A percentile compares a stretch with the other conserved stretches of the same genome.
Conservation (phyloP, 1,140 invertebrate genomes). For the Polyergus mexicanus region DNA sequence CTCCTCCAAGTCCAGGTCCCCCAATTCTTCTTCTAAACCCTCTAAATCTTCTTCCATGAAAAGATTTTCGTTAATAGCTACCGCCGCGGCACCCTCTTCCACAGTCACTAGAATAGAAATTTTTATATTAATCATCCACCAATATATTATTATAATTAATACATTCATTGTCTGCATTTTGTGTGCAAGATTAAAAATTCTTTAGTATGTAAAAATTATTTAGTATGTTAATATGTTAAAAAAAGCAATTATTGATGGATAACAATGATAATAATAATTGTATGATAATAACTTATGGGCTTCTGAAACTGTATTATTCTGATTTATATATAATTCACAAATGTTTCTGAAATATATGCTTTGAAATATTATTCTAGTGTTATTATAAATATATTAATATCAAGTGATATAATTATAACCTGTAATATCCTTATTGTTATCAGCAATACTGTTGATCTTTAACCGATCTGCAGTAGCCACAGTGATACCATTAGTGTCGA, state of each 20-base stretch:
- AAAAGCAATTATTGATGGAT: background rate
- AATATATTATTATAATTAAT: background rate
- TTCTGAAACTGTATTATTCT: no score
- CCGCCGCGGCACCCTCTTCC: constrained; percentile 87
- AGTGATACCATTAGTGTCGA: constrained; percentile 87
- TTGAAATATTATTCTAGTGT: background rate
- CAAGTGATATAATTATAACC: constrained; percentile 55
- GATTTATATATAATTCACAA: no score
- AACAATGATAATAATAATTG: background rate
- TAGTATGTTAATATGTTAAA: no score
- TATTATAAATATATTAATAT: constrained; percentile 11
- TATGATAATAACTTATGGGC: background rate
- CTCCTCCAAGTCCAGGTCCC: constrained; percentile 90
- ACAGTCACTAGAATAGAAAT: constrained; percentile 75
- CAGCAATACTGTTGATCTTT: constrained; percentile 67
- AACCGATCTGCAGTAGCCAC: constrained; percentile 83
- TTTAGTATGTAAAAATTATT: no score
- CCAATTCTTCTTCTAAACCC: constrained; percentile 94
- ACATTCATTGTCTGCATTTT: background rate
- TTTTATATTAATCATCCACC: background rate
- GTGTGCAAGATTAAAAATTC: background rate
- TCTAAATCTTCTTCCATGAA: constrained; percentile 96
- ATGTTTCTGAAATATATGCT: background rate
- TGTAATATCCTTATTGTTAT: constrained; percentile 76
- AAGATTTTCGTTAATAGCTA: constrained; percentile 97